Evolutionary conservation across 2,797 vertebrate genomes (phyloP).

Genomic region (Botia almorhae): DNA sequence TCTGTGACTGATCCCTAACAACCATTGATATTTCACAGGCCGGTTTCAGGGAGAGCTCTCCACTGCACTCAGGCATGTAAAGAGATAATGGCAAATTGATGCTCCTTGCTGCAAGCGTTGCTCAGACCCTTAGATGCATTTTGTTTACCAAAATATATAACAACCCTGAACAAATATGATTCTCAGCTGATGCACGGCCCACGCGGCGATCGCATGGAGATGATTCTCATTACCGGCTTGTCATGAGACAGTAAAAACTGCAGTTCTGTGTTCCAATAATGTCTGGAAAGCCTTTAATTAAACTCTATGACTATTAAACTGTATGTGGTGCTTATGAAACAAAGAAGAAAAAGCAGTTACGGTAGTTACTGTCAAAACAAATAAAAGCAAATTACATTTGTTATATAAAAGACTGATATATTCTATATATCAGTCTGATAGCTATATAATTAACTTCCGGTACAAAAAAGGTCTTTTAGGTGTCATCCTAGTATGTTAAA

Average conservation of each 20-base stretch:
- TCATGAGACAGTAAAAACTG: slow-evolving; percentile 23
- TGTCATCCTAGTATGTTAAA: too few relatives aligned
- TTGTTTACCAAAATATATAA: slow-evolving; percentile 78
- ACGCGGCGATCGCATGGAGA: slow-evolving; percentile 70
- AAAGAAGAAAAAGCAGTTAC: background rate
- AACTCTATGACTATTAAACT: background rate
- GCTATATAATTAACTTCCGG: too few relatives aligned
- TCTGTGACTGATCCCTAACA: slow-evolving; percentile 65
- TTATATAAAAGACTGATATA: too few relatives aligned
- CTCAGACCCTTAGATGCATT: slow-evolving; percentile 51
- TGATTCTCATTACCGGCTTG: slow-evolving; percentile 75
- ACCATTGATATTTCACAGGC: slow-evolving; percentile 59
- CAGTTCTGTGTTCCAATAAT: slow-evolving; percentile 22
- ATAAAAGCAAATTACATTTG: too few relatives aligned
- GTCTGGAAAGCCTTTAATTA: slow-evolving; percentile 9
- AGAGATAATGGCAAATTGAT: slow-evolving; percentile 67
- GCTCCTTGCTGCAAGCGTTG: slow-evolving; percentile 66
- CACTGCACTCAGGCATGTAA: slow-evolving; percentile 58
- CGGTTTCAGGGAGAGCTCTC: slow-evolving; percentile 64
- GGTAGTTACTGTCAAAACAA: too few relatives aligned
- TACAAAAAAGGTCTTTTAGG: too few relatives aligned
- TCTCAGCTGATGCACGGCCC: slow-evolving; percentile 77
- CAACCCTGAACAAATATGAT: slow-evolving; percentile 80
- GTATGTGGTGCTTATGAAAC: background rate
- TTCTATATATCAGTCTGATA: too few relatives aligned